Base-by-base conservation (phyloP, 2,797 vertebrate genomes). In the Sebastiscus albofasciatus region DNA sequence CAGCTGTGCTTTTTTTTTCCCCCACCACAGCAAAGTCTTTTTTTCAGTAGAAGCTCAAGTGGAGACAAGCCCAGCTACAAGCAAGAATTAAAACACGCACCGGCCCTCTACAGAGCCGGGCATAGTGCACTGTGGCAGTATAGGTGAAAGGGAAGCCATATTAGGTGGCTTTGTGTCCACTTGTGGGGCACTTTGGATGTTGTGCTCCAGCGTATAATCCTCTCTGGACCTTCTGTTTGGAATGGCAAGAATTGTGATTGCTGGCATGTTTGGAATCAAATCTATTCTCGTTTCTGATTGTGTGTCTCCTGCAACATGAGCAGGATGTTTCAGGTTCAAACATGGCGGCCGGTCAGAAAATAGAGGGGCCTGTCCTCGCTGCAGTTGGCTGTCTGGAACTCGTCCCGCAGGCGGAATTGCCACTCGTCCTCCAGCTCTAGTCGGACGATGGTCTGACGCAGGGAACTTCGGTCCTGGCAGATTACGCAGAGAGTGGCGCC, bases 301-400 rank as follows among this genome's bases (percentile, higher is more conserved):
- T 55, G 75, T 64, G 20, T 56, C 67, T 56, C 67, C 58, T 39
- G 67, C 33, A 14, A n/a, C 49, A 4, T n/a, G 66, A 29, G 54
- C 49, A 55, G 70, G 67, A 26, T 1, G 60, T 4, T 26, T 49
- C 2, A 8, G 39, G 33, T 66, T 96, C 95, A 99, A 79, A 99
- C 95, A 3, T 99, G 98, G 76, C 98, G 97, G 58, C 98, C 99
- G 0, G 98, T 99, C 31, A 99, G 96, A 86, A 99, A 99, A 93
- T 97, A 99, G 75, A 99, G 97, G 1, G 99, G 98, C 42, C 96
- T 97, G 89, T 99, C 98, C 2, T 99, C 97, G 0, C 96, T 97
- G 55, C 98, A 97, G 94, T 99, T 99, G 11, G 99, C 98, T 0
- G 99, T 99, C 90, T 99, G 98, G 84, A 99, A 99, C 92, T 99